A percentile compares a stretch with the other conserved stretches of the same genome.
These are phyloP conservation scores for Ennomos erosarius DNA, from an alignment of 2,888 invertebrate genomes.

Conservation along the genomic window DNA sequence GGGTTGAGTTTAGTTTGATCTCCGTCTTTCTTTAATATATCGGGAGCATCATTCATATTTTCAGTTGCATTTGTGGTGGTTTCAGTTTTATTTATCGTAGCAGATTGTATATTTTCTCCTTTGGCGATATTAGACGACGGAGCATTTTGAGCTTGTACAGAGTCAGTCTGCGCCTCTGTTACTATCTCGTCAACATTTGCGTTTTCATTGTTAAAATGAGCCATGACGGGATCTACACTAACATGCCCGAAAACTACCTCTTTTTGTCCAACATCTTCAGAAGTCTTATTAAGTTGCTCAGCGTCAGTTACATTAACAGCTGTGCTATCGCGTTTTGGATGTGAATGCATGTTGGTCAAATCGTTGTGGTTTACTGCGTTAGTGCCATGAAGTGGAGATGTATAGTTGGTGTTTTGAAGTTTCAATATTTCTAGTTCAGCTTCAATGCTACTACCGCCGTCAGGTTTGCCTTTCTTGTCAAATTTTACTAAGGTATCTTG, in stretches of 20 bases:
- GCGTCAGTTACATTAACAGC: conserved; percentile 58
- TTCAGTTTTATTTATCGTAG: conserved; percentile 18
- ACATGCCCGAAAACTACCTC: conserved; percentile 78
- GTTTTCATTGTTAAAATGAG: conserved; percentile 51
- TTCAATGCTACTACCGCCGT: conserved; percentile 67
- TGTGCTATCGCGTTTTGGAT: conserved; percentile 75
- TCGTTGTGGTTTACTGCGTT: conserved; percentile 57
- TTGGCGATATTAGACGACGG: conserved; percentile 37
- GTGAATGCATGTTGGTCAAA: conserved; percentile 61
- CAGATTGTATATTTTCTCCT: conserved; percentile 31
- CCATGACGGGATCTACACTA: conserved; percentile 72
- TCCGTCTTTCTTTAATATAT: conserved; percentile 58
- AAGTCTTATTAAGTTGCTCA: conserved; percentile 49
- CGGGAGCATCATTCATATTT: conserved; percentile 42
- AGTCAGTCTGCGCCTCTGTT: conserved; percentile 41
- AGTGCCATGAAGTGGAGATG: conserved; percentile 50
- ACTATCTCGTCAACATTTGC: conserved; percentile 43
- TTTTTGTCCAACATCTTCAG: conserved; percentile 72
- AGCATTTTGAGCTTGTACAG: conserved; percentile 42
- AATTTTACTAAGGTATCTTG: conserved; percentile 61
- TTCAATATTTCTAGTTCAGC: conserved; percentile 77
- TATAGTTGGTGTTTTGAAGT: conserved; percentile 65
- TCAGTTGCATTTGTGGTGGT: conserved; percentile 32
- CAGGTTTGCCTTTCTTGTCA: conserved; percentile 70
- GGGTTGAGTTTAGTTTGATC: conserved; percentile 74